phyloP scores from a whole-genome alignment of 1,140 invertebrate genomes.

The Papilio xuthus region DNA sequence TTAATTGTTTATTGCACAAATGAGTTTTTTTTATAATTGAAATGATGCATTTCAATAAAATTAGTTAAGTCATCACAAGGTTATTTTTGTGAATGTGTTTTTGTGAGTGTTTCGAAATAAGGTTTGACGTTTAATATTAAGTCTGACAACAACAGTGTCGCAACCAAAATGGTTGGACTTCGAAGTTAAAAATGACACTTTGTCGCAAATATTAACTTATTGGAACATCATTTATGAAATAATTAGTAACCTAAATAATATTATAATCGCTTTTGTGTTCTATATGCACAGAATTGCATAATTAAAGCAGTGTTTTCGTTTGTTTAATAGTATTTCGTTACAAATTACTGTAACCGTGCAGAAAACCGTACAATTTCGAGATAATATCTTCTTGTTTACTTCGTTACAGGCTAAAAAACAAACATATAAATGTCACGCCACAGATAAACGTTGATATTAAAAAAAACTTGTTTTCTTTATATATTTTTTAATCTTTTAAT shows the following conservation, averaged over 20 bases:
- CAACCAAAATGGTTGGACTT: not conserved
- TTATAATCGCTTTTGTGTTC: no score
- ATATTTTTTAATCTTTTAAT: conserved; percentile 41
- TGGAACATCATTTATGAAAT: not conserved
- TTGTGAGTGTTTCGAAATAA: not conserved
- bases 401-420: conserved; percentile 30
- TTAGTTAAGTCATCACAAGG: not conserved
- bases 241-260: not conserved
- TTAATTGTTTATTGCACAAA: conserved; percentile 31
- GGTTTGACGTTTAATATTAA: not conserved
- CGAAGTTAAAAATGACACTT: not conserved
- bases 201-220: not conserved
- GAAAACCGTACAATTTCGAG: not conserved
- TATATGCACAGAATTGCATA: no score
- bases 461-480: conserved; percentile 49
- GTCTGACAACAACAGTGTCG: not conserved
- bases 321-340: not conserved
- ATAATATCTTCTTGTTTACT: not conserved
- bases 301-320: not conserved
- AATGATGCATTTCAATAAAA: conserved; percentile 15
- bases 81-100: conserved; percentile 13
- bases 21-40: conserved; percentile 9
- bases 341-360: not conserved
- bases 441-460: conserved; percentile 43
- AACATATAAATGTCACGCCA: conserved; percentile 43